Base-by-base conservation (phyloP, 2,888 invertebrate genomes). In the Chymomyza fuscimana region DNA sequence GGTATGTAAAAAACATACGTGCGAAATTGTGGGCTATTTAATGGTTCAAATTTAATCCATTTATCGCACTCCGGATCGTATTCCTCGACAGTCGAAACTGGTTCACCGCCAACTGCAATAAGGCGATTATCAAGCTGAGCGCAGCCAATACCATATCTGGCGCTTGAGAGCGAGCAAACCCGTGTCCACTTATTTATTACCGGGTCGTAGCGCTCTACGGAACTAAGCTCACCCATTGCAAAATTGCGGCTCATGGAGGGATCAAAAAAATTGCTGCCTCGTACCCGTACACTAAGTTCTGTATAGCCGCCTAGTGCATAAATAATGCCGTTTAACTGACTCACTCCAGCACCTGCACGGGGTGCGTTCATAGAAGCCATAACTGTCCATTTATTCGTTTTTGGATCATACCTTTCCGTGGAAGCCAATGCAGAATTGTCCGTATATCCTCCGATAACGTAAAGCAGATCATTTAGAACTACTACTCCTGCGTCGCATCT, bases 371-470 rank as follows among this genome's bases (percentile, higher is more conserved):
- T 97, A 4, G 97, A 96, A 46, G 97, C 96, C 90, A 97, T 96
- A 76, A 95, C 93, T 51, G 95, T 95, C 98, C 98, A 94, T 90
- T 94, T 94, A 91, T 94, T 94, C 75, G 94, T 94, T 77, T 94
- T 93, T 19, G 96, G 96, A 92, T 96, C 95, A 92, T 95, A 96
- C 91, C 96, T 96, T 93, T 98, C 98, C 0, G 98, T 97, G 46
- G 97, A 7, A 96, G 82, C 96, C 94, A 77, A 98, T 94, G 89
- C 98, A 98, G 1, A 97, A 96, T 77, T 96, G 96, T 60, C 97
- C 97, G 92, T 98, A 98, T 66, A 98, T 0, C 98, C 98, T 56
- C 98, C 98, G 58, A 97, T 97, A 5, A 97, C 98, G 92, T 97
- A 98, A 73, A 98, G 93, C 81, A 96, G 95, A 50, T 93, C 96